These are phyloP conservation scores for Aulostomus chinensis DNA, from an alignment of 2,797 vertebrate genomes.

Conservation along the genomic window DNA sequence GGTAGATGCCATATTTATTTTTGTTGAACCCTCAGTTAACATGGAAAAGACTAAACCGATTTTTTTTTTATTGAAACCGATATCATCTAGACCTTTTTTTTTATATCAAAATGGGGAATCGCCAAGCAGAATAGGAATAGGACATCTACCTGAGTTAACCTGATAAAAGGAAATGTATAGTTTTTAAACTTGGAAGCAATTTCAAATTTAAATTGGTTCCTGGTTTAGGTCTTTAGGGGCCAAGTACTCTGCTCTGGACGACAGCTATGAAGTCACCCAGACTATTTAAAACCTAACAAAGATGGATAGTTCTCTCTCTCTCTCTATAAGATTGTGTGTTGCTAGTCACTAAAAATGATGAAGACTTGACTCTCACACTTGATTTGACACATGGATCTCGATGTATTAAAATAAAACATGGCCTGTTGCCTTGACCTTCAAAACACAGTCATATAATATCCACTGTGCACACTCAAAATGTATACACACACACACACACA, in stretches of 20 bases:
- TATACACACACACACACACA: slow-evolving; percentile 12
- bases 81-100: too few relatives aligned
- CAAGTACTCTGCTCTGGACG: too few relatives aligned
- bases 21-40: too few relatives aligned
- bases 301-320: not conserved
- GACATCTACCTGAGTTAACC: too few relatives aligned
- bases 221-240: too few relatives aligned
- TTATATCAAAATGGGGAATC: too few relatives aligned
- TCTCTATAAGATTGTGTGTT: not conserved
- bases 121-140: too few relatives aligned
- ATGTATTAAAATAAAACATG: slow-evolving; percentile 20
- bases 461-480: not conserved
- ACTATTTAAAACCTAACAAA: too few relatives aligned
- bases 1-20: too few relatives aligned
- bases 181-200: not conserved
- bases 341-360: slow-evolving; percentile 8
- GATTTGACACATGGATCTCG: slow-evolving; percentile 7
- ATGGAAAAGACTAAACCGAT: too few relatives aligned
- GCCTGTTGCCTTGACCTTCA: slow-evolving; percentile 31
- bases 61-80: too few relatives aligned
- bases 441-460: not conserved
- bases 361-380: slow-evolving; percentile 5
- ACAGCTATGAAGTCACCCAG: too few relatives aligned
- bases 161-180: not conserved
- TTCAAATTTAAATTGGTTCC: not conserved